Evolutionary conservation across 2,797 vertebrate species (phyloP), one percentile per base, ranked within the genome.

Genomic region (Hippopotamyrus pictus): DNA sequence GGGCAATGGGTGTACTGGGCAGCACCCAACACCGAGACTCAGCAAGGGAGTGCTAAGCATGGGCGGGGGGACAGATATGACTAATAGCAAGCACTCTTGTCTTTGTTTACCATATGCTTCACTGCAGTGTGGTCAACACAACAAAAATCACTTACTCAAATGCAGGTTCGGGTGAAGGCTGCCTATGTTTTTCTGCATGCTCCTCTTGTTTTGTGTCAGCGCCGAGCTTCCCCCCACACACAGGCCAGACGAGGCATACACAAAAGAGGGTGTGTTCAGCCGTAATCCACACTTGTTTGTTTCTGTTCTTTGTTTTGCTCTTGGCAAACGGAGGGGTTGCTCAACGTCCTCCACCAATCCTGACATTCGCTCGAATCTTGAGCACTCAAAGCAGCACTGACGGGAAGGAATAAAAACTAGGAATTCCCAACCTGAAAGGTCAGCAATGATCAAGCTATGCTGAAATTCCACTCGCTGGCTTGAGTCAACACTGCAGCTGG

Each of bases 241-340:
- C 85, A 62, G 84, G 89, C 92, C 88, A 90, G 95, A 94, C 94
- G 93, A 95, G 95, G 95, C 93, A 86, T 90, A 92, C 91, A 90
- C 93, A 93, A 90, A 94, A 93, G 92, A 94, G 95, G 95, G 95
- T 93, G 95, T 94, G 94, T 95, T 94, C 50, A 1, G 25, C 11
- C 14, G 53, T 87, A 87, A 92, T 95, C 91, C 51, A 54, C 29
- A 7, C 54, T 25, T 94, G 93, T 94, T 91, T 93, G 79, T 91
- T 87, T 90, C 86, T 90, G 51, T 83, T 84, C 59, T 59, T 79
- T 88, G 62, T 46, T 87, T 82, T 41, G 46, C 76, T 84, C 11
- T 19, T 57, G 37, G 19, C 14, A 9, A 62, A 65, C 41, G n/a
- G 41, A 14, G 25, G 19, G 46, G 57, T 65, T 65, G 41, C 88